Evolutionary conservation across 2,113 vertebrate genomes (phyloP).

Genomic region (Microtus ochrogaster): DNA sequence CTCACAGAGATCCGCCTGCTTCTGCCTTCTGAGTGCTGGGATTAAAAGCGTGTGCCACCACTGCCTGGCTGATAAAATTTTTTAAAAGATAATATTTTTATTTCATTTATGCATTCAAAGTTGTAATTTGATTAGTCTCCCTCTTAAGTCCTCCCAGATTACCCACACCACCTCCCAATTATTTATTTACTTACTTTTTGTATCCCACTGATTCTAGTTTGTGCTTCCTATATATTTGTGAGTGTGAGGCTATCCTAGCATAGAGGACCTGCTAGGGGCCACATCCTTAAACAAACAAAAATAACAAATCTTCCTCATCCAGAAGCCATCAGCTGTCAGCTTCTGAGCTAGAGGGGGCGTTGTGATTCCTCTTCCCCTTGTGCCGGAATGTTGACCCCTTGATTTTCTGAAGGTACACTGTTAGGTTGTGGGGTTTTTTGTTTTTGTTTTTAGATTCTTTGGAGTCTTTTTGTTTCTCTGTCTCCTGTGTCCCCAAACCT

Average conservation of each 20-base stretch:
- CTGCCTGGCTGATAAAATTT: too few relatives aligned
- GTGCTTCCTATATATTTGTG: neutral
- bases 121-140: neutral
- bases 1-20: neutral
- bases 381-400: conserved; percentile 1
- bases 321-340: neutral
- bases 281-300: neutral
- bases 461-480: conserved; percentile 31
- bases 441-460: conserved; percentile 1
- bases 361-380: neutral
- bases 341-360: neutral
- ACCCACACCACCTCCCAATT: neutral
- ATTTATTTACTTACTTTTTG: neutral
- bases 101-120: neutral
- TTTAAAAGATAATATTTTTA: neutral
- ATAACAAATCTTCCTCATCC: neutral
- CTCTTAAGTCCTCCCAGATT: neutral
- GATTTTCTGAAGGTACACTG: conserved; percentile 24
- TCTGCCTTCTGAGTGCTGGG: neutral
- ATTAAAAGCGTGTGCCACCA: too few relatives aligned
- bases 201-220: neutral
- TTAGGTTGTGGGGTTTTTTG: neutral
- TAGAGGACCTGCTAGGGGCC: neutral
- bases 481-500: neutral
- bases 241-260: neutral